Evolutionary conservation across 37 sponge, comb jelly and placozoan genomes (phyloP).

Genomic region (Dysidea cf. avara): DNA sequence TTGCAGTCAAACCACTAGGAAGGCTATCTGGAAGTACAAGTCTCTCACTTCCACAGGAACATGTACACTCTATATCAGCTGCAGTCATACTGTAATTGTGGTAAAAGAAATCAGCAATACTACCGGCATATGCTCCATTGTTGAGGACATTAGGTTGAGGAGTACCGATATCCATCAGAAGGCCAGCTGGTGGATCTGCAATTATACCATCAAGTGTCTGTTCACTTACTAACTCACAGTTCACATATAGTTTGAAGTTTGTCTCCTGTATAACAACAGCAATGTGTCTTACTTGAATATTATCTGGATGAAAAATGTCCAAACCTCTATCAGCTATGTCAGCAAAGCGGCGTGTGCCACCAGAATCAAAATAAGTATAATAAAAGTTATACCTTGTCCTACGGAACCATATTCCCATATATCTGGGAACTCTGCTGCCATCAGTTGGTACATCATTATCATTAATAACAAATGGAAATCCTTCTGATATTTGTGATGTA

Average conservation of each 20-base stretch:
- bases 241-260: no score
- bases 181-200: neutral
- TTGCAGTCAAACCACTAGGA: slow-evolving; percentile 16
- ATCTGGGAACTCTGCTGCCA: no score
- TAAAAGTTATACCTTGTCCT: neutral
- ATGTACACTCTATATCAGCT: slow-evolving; percentile 38
- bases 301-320: no score
- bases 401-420: slow-evolving; percentile 13
- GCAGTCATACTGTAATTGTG: slow-evolving; percentile 34
- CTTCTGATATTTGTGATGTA: slow-evolving; percentile 35
- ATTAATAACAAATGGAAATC: slow-evolving; percentile 40
- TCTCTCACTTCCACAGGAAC: slow-evolving; percentile 66
- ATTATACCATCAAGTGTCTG: slow-evolving; percentile 10
- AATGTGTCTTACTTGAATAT: no score
- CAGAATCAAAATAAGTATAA: neutral
- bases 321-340: no score
- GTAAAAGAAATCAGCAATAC: slow-evolving; percentile 45
- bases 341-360: neutral
- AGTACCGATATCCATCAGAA: slow-evolving; percentile 29
- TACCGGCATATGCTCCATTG: slow-evolving; percentile 46
- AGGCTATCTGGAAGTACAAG: slow-evolving; percentile 23
- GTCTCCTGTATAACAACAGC: no score
- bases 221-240: no score
- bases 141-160: slow-evolving; percentile 20
- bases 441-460: neutral